phyloP scores from a whole-genome alignment of 1,140 invertebrate species.

The Nasonia longicornis region DNA sequence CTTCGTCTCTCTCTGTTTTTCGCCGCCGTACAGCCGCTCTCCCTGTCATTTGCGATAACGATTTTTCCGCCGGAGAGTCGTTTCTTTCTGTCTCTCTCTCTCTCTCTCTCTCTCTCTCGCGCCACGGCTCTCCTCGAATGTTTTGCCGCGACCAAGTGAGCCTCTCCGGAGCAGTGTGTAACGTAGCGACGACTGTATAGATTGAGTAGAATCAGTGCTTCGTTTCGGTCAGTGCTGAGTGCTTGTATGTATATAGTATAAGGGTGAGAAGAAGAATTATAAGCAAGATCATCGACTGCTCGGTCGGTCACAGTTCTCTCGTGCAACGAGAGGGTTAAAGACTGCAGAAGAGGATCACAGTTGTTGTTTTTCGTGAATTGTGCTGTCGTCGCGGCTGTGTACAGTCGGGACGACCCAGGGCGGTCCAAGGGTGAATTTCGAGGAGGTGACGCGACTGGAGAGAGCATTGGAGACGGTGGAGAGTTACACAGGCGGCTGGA shows the following conservation, averaged over 20 bases:
- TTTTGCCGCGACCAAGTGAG: constrained; percentile 20
- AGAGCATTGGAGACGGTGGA: constrained; percentile 70
- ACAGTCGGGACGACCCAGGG: constrained; percentile 52
- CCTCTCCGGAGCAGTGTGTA: neutral
- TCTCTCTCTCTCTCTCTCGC: neutral
- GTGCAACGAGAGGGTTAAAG: neutral
- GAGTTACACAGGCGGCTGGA: constrained; percentile 70
- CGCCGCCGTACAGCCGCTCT: constrained; percentile 33
- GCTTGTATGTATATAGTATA: neutral
- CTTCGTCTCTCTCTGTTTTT: constrained; percentile 39
- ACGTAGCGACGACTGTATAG: no score
- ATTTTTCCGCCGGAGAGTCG: constrained; percentile 35
- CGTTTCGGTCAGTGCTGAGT: neutral
- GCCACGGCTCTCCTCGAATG: constrained; percentile 37
- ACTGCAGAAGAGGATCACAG: constrained; percentile 34
- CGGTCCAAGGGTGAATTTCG: constrained; percentile 62
- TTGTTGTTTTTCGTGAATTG: constrained; percentile 19
- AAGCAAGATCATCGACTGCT: neutral
- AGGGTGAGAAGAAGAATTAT: neutral
- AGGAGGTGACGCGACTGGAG: constrained; percentile 62
- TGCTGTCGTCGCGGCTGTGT: constrained; percentile 53
- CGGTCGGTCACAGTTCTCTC: neutral
- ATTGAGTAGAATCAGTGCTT: no score
- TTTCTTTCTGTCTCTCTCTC: neutral
- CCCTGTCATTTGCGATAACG: constrained; percentile 44